Percentiles rank a stretch among this genome's conserved stretches.
Evolutionary conservation across 1,140 invertebrate species (phyloP).

Genomic region (Mercenaria mercenaria): DNA sequence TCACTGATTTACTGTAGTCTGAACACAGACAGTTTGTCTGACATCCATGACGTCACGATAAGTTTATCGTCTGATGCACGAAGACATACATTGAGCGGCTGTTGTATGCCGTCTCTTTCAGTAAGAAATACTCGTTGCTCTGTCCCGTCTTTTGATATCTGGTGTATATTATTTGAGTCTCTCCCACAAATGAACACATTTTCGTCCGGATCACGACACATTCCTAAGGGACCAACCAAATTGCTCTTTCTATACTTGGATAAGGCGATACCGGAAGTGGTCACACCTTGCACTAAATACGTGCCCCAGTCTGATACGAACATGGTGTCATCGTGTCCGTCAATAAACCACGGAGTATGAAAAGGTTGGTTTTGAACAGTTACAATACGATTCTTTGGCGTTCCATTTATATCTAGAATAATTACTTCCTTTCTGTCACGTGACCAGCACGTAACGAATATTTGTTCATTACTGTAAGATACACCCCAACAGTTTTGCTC

Average conservation of each 20-base stretch:
- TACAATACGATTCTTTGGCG: background rate
- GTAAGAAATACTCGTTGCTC: constrained; percentile 17
- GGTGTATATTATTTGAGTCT: constrained; percentile 62
- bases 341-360: constrained; percentile 59
- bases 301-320: constrained; percentile 54
- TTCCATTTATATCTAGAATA: constrained; percentile 34
- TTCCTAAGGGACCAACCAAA: constrained; percentile 38
- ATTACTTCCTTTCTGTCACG: constrained; percentile 38
- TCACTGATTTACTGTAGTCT: constrained; percentile 43
- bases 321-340: constrained; percentile 7
- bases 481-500: constrained; percentile 56
- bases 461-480: background rate
- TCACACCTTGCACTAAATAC: constrained; percentile 16
- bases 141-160: constrained; percentile 18
- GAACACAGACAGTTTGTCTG: constrained; percentile 54
- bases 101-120: constrained; percentile 42
- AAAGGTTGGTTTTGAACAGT: constrained; percentile 26
- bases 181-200: constrained; percentile 51
- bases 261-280: background rate
- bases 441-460: constrained; percentile 59
- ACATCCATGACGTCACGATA: constrained; percentile 59
- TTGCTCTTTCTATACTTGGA: constrained; percentile 24
- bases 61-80: constrained; percentile 39
- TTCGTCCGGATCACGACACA: constrained; percentile 46
- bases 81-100: constrained; percentile 55